A percentile compares a stretch with the other conserved stretches of the same genome.
Conservation (phyloP, 2,797 vertebrate species). For the Liasis olivaceus region DNA sequence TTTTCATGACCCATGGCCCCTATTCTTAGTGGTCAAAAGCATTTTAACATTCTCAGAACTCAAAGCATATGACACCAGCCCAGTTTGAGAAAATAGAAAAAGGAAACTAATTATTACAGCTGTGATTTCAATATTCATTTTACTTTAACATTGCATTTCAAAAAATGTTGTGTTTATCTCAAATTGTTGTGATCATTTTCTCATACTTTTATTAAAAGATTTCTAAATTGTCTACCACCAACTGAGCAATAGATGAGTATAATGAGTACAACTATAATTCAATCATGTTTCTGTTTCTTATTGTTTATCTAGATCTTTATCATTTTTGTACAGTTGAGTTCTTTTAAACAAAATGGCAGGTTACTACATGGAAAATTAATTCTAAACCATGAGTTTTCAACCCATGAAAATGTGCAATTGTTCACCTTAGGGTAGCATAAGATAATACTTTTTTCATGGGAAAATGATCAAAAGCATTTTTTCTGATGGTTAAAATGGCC, state of each 20-base stretch:
- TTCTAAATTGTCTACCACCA: neutral
- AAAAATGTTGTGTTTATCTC: conserved; percentile 17
- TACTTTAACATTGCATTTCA: conserved; percentile 26
- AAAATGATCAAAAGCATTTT: neutral
- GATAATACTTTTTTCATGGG: neutral
- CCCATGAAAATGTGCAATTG: neutral
- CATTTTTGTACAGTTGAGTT: neutral
- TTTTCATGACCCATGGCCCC: conserved; percentile 20
- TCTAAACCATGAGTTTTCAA: neutral
- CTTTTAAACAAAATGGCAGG: neutral
- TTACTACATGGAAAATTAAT: neutral
- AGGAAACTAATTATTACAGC: conserved; percentile 50
- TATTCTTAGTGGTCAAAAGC: conserved; percentile 20
- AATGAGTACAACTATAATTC: neutral
- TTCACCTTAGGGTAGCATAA: neutral
- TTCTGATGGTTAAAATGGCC: neutral
- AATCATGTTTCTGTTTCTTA: neutral
- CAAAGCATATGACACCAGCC: conserved; percentile 26
- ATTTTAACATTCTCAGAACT: conserved; percentile 22
- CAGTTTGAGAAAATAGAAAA: conserved; percentile 49
- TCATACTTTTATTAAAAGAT: neutral
- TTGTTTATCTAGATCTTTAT: neutral
- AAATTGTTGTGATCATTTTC: neutral
- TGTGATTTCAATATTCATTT: conserved; percentile 48
- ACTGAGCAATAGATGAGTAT: neutral